Conservation (phyloP, 2,888 invertebrate genomes). For the Papilio protenor region DNA sequence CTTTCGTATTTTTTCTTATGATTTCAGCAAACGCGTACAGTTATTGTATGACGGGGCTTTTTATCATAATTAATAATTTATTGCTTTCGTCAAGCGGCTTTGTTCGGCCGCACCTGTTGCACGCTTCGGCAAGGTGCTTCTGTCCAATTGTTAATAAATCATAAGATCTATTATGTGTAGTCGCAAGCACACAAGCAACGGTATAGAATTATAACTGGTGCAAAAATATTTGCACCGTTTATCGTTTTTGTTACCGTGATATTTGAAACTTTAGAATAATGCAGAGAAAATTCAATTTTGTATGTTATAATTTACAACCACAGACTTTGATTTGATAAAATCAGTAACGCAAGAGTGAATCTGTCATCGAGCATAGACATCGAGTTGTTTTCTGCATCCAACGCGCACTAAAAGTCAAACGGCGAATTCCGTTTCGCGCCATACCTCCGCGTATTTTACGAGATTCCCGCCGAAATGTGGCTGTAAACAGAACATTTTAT, state of each 20-base stretch:
- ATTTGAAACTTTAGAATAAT: background rate
- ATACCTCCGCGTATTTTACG: slow-evolving; percentile 69
- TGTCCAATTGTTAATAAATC: slow-evolving; percentile 73
- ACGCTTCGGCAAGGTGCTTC: slow-evolving; percentile 73
- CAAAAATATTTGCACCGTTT: background rate
- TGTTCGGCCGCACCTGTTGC: slow-evolving; percentile 71
- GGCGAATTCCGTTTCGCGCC: slow-evolving; percentile 68
- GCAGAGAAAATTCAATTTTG: background rate
- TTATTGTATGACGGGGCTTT: slow-evolving; percentile 69
- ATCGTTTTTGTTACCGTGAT: too few species aligned
- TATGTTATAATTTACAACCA: background rate
- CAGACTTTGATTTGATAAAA: background rate
- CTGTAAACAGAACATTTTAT: slow-evolving; percentile 77
- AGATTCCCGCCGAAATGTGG: slow-evolving; percentile 63
- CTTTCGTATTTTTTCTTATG: slow-evolving; percentile 53
- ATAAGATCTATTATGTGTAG: slow-evolving; percentile 55
- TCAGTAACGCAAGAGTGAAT: slow-evolving; percentile 50
- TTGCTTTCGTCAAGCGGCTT: slow-evolving; percentile 74
- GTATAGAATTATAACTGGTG: background rate
- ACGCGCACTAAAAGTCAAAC: slow-evolving; percentile 59
- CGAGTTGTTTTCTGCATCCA: slow-evolving; percentile 47
- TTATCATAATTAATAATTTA: slow-evolving; percentile 84
- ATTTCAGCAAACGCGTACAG: slow-evolving; percentile 65
- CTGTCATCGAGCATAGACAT: slow-evolving; percentile 62
- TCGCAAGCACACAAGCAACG: slow-evolving; percentile 29